Percentiles rank a stretch among this genome's conserved stretches.
Conservation (phyloP, 2,888 invertebrate genomes). For the Allygus modestus region DNA sequence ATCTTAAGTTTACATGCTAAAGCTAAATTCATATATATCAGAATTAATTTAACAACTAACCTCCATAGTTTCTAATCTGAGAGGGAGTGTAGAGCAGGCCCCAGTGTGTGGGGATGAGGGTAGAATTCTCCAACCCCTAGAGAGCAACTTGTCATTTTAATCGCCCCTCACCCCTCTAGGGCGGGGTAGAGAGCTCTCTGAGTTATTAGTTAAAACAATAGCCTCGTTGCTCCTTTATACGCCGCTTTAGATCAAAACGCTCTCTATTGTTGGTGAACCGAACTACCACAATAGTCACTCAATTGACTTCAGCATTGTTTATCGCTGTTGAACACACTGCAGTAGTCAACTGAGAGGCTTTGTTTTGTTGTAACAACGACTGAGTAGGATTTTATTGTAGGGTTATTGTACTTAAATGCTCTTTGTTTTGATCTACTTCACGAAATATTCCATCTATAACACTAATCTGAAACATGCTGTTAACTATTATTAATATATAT, state of each 20-base stretch:
- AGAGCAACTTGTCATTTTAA: slow-evolving; percentile 43
- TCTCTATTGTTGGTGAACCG: not conserved
- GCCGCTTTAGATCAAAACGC: slow-evolving; percentile 13
- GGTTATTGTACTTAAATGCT: too few species aligned
- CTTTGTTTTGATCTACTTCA: too few species aligned
- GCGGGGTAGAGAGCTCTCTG: not conserved
- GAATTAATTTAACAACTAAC: too few species aligned
- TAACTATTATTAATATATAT: too few species aligned
- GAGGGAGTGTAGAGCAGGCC: not conserved
- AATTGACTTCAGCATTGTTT: slow-evolving; percentile 3
- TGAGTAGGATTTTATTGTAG: not conserved
- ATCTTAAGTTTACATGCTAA: too few species aligned
- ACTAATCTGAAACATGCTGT: too few species aligned
- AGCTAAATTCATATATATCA: too few species aligned
- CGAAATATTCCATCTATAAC: too few species aligned
- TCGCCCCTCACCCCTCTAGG: not conserved
- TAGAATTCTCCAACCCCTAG: not conserved
- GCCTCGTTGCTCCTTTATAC: slow-evolving; percentile 5
- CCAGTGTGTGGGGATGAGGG: not conserved
- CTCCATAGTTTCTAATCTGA: too few species aligned
- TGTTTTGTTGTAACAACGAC: not conserved
- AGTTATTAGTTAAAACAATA: slow-evolving; percentile 22
- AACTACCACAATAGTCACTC: slow-evolving; percentile 7
- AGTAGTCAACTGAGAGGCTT: not conserved
- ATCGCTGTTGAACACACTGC: not conserved